These are phyloP conservation scores for Notiomystis cincta DNA, from an alignment of 2,113 vertebrate species.

Conservation along the genomic window DNA sequence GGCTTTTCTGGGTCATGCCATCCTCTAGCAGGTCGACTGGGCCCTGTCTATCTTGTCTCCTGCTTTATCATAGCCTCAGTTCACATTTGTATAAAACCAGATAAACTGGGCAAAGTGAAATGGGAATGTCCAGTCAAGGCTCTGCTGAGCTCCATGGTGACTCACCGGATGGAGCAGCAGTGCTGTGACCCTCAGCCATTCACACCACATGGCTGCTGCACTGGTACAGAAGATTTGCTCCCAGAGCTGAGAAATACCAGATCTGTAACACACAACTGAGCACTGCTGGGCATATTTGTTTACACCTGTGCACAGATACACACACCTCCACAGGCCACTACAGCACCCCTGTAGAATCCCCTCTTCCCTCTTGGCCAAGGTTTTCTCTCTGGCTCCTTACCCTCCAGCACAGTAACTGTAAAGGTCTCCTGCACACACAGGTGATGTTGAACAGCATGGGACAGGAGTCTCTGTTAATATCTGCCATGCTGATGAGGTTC, in stretches of 20 bases:
- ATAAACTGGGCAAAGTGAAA: neutral
- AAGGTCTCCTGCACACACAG: neutral
- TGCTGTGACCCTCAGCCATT: neutral
- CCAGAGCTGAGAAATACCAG: neutral
- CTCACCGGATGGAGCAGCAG: neutral
- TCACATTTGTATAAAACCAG: neutral
- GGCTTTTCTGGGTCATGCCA: neutral
- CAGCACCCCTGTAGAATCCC: neutral
- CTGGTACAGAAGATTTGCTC: neutral
- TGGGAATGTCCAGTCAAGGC: neutral
- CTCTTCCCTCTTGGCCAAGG: neutral
- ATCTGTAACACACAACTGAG: neutral
- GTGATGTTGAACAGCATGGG: neutral
- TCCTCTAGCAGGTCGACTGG: neutral
- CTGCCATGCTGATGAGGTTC: neutral
- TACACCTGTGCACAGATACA: neutral
- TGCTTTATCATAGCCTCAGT: neutral
- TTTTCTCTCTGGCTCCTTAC: neutral
- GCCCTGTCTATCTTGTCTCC: neutral
- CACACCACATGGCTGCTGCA: neutral
- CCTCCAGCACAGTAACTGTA: neutral
- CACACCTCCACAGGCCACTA: neutral
- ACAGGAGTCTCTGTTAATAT: neutral
- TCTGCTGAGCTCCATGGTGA: neutral
- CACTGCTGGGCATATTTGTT: neutral